phyloP scores from a whole-genome alignment of 2,888 invertebrate species.

The Plebejus melissa region DNA sequence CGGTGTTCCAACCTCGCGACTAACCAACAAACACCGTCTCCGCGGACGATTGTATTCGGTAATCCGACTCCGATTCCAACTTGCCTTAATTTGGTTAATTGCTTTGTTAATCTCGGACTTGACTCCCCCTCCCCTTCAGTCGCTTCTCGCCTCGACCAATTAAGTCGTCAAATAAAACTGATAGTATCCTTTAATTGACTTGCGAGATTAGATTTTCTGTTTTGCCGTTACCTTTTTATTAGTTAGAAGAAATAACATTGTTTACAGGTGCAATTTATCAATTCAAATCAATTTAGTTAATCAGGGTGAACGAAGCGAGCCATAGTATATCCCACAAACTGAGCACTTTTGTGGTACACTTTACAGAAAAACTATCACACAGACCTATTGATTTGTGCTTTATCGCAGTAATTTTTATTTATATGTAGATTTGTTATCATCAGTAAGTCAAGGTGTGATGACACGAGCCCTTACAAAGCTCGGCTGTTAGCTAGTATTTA shows the following conservation, averaged over 20 bases:
- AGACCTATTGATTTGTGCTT: no score
- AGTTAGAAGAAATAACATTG: neutral
- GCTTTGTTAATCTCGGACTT: slow-evolving; percentile 37
- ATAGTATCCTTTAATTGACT: slow-evolving; percentile 3
- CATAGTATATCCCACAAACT: no score
- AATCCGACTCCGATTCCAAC: slow-evolving; percentile 32
- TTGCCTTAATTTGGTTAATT: slow-evolving; percentile 36
- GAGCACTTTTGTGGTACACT: no score
- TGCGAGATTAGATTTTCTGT: neutral
- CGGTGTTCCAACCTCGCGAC: neutral
- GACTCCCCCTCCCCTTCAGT: neutral
- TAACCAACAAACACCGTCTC: slow-evolving; percentile 26
- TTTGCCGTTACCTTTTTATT: neutral
- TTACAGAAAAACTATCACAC: no score
- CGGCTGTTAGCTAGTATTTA: no score
- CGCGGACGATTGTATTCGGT: slow-evolving; percentile 36
- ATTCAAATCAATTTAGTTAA: no score
- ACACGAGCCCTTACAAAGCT: no score
- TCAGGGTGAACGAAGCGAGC: no score
- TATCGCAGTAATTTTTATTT: no score
- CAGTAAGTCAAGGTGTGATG: no score
- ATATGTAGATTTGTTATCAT: no score
- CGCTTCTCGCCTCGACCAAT: neutral
- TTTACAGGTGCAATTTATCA: no score
- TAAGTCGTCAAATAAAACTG: slow-evolving; percentile 15